Conservation (phyloP, 2,888 invertebrate genomes). For the Euzophera pinguis region DNA sequence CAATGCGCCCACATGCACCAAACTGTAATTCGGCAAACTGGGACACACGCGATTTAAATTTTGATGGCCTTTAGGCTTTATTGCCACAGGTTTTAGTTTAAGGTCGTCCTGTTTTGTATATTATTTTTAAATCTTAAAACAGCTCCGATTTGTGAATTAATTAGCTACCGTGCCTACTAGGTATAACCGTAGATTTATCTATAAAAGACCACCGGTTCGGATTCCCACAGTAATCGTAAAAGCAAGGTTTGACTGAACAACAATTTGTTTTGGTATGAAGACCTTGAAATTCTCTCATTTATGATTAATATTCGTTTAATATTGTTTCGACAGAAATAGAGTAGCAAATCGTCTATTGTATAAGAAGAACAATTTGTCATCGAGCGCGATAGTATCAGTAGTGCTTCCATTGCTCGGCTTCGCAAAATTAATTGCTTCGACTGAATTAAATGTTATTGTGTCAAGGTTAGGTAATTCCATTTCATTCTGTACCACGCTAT, state of each 20-base stretch:
- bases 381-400: conserved; percentile 51
- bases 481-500: conserved; percentile 42
- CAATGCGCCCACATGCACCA: conserved; percentile 58
- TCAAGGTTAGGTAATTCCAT: conserved; percentile 61
- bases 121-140: conserved; percentile 44
- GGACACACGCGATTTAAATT: conserved; percentile 66
- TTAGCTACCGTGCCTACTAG: conserved; percentile 34
- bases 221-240: conserved; percentile 23
- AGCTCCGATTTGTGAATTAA: conserved; percentile 48
- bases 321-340: conserved; percentile 17
- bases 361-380: conserved; percentile 43
- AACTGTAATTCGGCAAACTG: conserved; percentile 61
- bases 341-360: conserved; percentile 23
- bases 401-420: conserved; percentile 45
- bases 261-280: conserved; percentile 6
- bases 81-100: conserved; percentile 63
- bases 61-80: conserved; percentile 69
- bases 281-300: conserved; percentile 19
- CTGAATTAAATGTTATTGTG: conserved; percentile 71
- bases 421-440: conserved; percentile 59
- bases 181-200: conserved; percentile 29
- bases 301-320: conserved; percentile 11
- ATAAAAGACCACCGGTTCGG: conserved; percentile 15
- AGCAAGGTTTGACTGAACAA: conserved; percentile 26
- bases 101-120: conserved; percentile 55